These are phyloP conservation scores for Neolamprologus multifasciatus DNA, from an alignment of 2,797 vertebrate genomes.

Conservation along the genomic window DNA sequence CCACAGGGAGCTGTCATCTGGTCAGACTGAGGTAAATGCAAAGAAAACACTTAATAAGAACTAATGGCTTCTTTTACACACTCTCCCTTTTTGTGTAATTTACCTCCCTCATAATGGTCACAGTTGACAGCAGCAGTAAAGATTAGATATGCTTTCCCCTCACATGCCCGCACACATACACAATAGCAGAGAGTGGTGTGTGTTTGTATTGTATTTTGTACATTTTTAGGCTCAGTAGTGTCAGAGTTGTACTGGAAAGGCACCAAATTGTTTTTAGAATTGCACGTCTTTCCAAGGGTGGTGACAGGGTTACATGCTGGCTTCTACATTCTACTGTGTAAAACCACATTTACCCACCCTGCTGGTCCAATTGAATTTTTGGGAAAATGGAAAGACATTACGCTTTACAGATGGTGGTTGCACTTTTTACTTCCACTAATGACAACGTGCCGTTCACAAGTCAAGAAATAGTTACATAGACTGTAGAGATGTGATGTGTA, in stretches of 20 bases:
- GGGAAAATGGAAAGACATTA: neutral
- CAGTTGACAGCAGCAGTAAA: slow-evolving; percentile 25
- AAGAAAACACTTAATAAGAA: slow-evolving; percentile 36
- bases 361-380: neutral
- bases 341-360: neutral
- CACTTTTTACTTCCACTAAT: neutral
- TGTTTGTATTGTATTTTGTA: neutral
- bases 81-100: slow-evolving; percentile 2
- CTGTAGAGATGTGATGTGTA: neutral
- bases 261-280: slow-evolving; percentile 19
- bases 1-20: slow-evolving; percentile 5
- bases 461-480: neutral
- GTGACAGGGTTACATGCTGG: neutral
- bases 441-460: neutral
- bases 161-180: neutral
- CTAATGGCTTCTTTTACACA: slow-evolving; percentile 28
- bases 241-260: neutral
- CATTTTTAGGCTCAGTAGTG: neutral
- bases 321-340: neutral
- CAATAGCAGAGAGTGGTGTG: neutral
- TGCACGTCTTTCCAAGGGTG: neutral
- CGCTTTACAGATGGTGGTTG: neutral
- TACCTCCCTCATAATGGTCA: slow-evolving; percentile 18
- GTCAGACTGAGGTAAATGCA: slow-evolving; percentile 10
- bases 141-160: neutral